Conservation (phyloP, 2,113 vertebrate species). For the Erythrocebus patas region DNA sequence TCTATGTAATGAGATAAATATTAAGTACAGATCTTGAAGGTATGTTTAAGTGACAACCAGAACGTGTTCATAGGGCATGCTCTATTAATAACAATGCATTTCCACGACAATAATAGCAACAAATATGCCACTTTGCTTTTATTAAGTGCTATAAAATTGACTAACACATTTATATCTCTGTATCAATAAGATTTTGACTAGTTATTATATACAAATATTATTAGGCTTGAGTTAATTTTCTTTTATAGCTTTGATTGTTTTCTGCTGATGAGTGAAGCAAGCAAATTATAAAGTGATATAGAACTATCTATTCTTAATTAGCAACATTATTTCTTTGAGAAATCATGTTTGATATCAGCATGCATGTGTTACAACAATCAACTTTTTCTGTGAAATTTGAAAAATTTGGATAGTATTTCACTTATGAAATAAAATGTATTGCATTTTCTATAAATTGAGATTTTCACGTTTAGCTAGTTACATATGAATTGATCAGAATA, state of each 20-base stretch:
- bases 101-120: neutral
- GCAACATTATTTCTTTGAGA: neutral
- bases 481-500: neutral
- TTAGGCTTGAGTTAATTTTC: neutral
- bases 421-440: neutral
- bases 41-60: neutral
- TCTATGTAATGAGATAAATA: neutral
- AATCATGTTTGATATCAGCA: neutral
- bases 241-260: neutral
- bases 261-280: fast-evolving
- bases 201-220: neutral
- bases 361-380: neutral
- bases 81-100: neutral
- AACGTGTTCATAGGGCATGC: neutral
- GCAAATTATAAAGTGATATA: neutral
- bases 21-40: neutral
- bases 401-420: neutral
- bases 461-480: neutral
- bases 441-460: neutral
- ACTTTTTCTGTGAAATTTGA: neutral
- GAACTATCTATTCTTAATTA: neutral
- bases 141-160: neutral
- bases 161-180: neutral
- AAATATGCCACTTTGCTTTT: neutral
- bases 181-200: neutral